A percentile compares a stretch with the other conserved stretches of the same genome.
Evolutionary conservation across 2,797 vertebrate genomes (phyloP).

Genomic region (Cossypha dichroa): DNA sequence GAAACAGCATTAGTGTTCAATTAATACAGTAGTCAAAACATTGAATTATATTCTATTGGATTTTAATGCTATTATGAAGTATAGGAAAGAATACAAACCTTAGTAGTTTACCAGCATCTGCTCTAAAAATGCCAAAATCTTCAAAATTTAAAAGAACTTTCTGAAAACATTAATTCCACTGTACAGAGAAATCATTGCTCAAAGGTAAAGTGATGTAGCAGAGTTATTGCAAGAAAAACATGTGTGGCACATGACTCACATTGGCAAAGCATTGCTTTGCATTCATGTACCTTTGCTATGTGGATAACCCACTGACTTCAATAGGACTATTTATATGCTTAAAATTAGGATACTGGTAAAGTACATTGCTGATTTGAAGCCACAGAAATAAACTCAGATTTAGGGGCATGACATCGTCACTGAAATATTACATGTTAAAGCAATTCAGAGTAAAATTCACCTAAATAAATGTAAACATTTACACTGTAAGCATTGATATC

Average conservation of each 20-base stretch:
- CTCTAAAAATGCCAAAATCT: conserved; percentile 32
- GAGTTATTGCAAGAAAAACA: conserved; percentile 26
- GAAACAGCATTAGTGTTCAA: neutral
- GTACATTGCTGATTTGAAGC: neutral
- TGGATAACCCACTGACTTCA: neutral
- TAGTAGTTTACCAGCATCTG: conserved; percentile 11
- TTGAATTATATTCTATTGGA: conserved; percentile 2
- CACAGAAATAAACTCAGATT: neutral
- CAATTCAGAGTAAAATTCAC: neutral
- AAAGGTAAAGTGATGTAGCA: conserved; percentile 27
- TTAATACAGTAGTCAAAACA: conserved; percentile 16
- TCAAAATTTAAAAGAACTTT: conserved; percentile 31
- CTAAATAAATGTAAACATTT: neutral
- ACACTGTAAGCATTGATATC: neutral
- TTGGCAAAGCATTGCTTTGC: neutral
- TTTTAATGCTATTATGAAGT: conserved; percentile 2
- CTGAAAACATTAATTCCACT: conserved; percentile 3
- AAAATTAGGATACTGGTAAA: neutral
- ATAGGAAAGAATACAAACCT: conserved; percentile 11
- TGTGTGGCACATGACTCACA: neutral
- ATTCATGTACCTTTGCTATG: neutral
- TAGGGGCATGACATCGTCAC: neutral
- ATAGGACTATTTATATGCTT: neutral
- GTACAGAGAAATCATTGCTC: conserved; percentile 10
- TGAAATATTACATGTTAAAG: neutral